Percentiles rank a stretch among this genome's conserved stretches.
phyloP scores from a whole-genome alignment of 2,888 invertebrate genomes.

The Hyalella azteca region DNA sequence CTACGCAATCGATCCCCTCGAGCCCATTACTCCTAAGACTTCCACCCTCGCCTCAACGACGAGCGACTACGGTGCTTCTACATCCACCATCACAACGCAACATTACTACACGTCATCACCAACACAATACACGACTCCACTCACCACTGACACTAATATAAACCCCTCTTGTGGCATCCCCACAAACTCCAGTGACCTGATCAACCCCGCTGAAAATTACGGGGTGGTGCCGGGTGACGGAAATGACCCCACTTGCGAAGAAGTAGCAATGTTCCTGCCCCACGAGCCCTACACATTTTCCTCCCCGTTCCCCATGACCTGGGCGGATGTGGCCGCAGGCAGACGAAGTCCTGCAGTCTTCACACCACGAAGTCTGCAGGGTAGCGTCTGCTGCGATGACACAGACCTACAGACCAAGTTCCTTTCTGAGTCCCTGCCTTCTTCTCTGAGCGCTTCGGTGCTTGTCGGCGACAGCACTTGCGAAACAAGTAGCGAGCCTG shows the following conservation, averaged over 20 bases:
- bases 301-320: slow-evolving; percentile 50
- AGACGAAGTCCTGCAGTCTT: slow-evolving; percentile 52
- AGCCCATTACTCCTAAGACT: slow-evolving; percentile 53
- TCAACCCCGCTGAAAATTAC: background rate
- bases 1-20: slow-evolving; percentile 58
- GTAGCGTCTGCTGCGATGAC: background rate
- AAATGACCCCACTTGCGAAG: background rate
- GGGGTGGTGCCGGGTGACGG: background rate
- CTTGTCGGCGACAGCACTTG: background rate
- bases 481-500: slow-evolving; percentile 19
- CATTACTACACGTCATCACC: background rate
- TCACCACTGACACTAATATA: background rate
- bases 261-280: slow-evolving; percentile 21
- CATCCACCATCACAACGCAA: slow-evolving; percentile 34
- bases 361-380: slow-evolving; percentile 37
- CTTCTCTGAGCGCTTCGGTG: slow-evolving; percentile 9
- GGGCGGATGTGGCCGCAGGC: slow-evolving; percentile 58
- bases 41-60: slow-evolving; percentile 43
- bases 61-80: slow-evolving; percentile 53
- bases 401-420: background rate
- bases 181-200: background rate
- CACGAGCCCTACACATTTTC: slow-evolving; percentile 23
- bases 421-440: slow-evolving; percentile 12
- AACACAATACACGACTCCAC: background rate
- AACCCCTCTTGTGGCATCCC: background rate